Evolutionary conservation across 2,888 invertebrate genomes (phyloP).

Genomic region (Helicoverpa assulta): DNA sequence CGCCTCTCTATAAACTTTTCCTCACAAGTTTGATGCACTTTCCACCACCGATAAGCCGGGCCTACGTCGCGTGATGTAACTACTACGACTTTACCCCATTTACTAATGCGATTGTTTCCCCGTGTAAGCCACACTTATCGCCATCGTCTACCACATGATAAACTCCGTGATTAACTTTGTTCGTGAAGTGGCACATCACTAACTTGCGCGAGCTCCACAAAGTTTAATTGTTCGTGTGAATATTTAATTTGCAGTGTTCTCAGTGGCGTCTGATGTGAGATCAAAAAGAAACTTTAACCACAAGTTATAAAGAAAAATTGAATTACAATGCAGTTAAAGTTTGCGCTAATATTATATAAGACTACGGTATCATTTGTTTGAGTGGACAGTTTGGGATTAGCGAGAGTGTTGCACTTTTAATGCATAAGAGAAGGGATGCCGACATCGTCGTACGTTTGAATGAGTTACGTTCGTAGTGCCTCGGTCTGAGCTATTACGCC

Average conservation of each 20-base stretch:
- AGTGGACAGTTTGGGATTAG: conserved; percentile 34
- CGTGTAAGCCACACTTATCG: conserved; percentile 66
- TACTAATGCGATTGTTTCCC: conserved; percentile 79
- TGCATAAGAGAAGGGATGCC: conserved; percentile 28
- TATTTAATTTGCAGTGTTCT: conserved; percentile 46
- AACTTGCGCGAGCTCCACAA: conserved; percentile 43
- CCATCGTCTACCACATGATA: conserved; percentile 59
- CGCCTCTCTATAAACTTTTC: conserved; percentile 32
- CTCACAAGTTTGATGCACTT: conserved; percentile 44
- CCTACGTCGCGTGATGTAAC: conserved; percentile 75
- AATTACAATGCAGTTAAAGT: conserved; percentile 30
- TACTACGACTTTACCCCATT: conserved; percentile 74
- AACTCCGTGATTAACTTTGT: conserved; percentile 65
- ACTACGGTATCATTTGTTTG: conserved; percentile 23
- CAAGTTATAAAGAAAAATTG: conserved; percentile 16
- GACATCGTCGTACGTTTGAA: conserved; percentile 21
- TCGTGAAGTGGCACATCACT: conserved; percentile 51
- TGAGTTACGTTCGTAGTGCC: conserved; percentile 44
- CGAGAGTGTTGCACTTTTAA: conserved; percentile 41
- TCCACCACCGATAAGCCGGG: conserved; percentile 36
- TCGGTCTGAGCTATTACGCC: conserved; percentile 39
- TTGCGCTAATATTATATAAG: conserved; percentile 37
- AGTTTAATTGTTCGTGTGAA: conserved; percentile 53
- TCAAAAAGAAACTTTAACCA: conserved; percentile 20
- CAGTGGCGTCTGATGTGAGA: conserved; percentile 21